Conservation (phyloP, 1,140 invertebrate species). For the Leptopilina boulardi region DNA sequence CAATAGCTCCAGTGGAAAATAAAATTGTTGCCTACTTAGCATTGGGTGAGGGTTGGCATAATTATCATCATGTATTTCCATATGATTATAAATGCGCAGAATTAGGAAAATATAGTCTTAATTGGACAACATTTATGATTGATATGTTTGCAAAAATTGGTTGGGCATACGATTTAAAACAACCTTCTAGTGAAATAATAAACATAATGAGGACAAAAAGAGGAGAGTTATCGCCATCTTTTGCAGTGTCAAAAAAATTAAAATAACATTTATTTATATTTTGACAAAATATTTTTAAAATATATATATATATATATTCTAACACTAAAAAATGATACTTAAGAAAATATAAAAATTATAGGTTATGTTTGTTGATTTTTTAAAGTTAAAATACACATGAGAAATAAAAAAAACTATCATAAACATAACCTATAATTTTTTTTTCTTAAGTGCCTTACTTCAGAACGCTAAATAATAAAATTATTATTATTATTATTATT, state of each 20-base stretch:
- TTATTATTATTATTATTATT: no score
- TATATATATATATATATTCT: no score
- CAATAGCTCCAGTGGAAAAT: slow-evolving; percentile 81
- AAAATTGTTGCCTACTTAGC: slow-evolving; percentile 59
- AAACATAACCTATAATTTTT: no score
- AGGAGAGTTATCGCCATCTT: slow-evolving; percentile 67
- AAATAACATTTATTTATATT: no score
- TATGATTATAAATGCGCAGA: slow-evolving; percentile 88
- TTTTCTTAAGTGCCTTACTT: no score
- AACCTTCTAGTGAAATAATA: slow-evolving; percentile 78
- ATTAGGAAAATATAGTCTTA: slow-evolving; percentile 75
- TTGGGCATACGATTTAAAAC: slow-evolving; percentile 87
- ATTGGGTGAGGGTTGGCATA: slow-evolving; percentile 83
- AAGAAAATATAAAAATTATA: no score
- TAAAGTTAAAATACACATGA: no score
- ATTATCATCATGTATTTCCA: slow-evolving; percentile 93
- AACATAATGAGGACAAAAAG: slow-evolving; percentile 76
- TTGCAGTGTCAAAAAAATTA: slow-evolving; percentile 35
- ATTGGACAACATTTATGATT: slow-evolving; percentile 80
- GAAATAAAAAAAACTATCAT: no score
- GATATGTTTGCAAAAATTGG: slow-evolving; percentile 84
- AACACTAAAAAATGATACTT: no score
- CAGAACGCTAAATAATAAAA: no score
- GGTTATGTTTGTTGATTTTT: no score
- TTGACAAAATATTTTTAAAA: no score